A percentile compares a stretch with the other conserved stretches of the same genome.
Conservation (phyloP, 2,888 invertebrate species). For the Tetranychus piercei region DNA sequence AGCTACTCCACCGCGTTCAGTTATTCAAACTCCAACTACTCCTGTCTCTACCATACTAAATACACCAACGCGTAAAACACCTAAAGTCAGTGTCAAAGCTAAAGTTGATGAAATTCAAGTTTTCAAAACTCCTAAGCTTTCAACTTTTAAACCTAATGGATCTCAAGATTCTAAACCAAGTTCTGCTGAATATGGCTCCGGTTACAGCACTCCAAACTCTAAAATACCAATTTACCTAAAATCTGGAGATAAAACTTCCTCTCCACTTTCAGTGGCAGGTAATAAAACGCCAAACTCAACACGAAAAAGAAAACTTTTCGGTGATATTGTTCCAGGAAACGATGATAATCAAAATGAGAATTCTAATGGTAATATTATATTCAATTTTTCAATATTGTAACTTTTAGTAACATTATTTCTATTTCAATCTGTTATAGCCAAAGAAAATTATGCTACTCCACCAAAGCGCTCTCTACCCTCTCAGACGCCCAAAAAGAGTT, state of each 20-base stretch:
- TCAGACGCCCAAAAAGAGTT: constrained; percentile 20
- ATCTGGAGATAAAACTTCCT: not conserved
- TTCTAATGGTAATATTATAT: not conserved
- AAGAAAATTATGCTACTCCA: not conserved
- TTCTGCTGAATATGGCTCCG: not conserved
- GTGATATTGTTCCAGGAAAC: not conserved
- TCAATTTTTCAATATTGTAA: not conserved
- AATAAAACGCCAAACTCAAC: not conserved
- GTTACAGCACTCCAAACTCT: not conserved
- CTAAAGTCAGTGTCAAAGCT: not conserved
- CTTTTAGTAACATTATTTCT: too few relatives aligned
- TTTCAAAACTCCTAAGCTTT: not conserved
- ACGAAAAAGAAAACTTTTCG: not conserved
- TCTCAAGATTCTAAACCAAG: not conserved
- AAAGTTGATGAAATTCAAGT: not conserved
- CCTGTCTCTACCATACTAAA: not conserved
- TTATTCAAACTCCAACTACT: not conserved
- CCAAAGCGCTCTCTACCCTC: not conserved
- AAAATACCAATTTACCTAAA: not conserved
- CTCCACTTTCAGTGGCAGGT: not conserved
- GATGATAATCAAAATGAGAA: not conserved
- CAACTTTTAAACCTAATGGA: constrained; percentile 4
- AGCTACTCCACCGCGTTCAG: not conserved
- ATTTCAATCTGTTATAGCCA: not conserved
- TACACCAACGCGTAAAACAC: not conserved